A percentile compares a stretch with the other conserved stretches of the same genome.
Conservation (phyloP, 2,888 invertebrate species). For the Ophonus ardosiacus region DNA sequence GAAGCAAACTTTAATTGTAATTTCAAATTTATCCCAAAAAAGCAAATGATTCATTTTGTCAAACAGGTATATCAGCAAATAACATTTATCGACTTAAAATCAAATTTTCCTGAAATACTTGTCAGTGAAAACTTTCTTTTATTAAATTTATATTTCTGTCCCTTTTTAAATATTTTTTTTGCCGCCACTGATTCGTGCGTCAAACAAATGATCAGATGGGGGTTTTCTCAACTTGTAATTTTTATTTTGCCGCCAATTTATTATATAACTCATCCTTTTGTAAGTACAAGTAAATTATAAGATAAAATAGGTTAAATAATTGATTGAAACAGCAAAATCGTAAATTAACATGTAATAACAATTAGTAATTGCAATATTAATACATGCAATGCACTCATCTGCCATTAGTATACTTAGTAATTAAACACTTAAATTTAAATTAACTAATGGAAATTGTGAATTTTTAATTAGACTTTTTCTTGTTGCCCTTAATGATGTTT, state of each 20-base stretch:
- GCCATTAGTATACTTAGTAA: constrained; percentile 5
- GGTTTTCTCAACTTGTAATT: constrained; percentile 34
- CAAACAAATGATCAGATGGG: constrained; percentile 37
- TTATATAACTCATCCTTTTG: constrained; percentile 13
- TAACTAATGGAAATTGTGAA: background rate
- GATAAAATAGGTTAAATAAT: background rate
- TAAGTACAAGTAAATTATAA: background rate
- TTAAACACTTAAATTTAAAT: constrained; percentile 26
- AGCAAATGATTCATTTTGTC: no score
- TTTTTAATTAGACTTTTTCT: constrained; percentile 2
- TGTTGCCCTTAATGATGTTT: background rate
- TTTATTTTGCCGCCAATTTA: constrained; percentile 46
- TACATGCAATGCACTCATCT: constrained; percentile 12
- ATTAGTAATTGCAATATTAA: constrained; percentile 20
- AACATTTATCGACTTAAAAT: no score
- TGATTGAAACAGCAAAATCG: background rate
- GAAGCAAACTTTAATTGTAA: no score
- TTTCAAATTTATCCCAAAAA: no score
- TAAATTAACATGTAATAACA: constrained; percentile 12
- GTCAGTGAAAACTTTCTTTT: no score
- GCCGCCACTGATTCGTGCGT: constrained; percentile 16
- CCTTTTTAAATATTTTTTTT: background rate
- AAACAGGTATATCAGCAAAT: no score
- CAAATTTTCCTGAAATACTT: no score
- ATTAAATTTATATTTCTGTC: background rate